Percentiles rank a stretch among this genome's conserved stretches.
phyloP scores from a whole-genome alignment of 2,113 vertebrate species.

The Piprites chloris region DNA sequence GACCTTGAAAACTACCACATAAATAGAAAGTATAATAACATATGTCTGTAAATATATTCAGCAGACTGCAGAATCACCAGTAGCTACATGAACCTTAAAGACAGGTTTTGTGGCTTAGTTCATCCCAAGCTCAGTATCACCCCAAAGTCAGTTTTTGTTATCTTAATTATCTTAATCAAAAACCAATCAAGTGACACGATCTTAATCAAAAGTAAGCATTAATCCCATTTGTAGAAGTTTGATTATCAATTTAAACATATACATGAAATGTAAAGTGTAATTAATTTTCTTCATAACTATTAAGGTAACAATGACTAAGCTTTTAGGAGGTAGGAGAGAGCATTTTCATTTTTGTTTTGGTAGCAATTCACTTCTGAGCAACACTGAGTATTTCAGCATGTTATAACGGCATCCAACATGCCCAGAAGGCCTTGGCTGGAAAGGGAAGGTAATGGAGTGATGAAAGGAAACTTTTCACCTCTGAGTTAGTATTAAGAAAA shows the following conservation, averaged over 20 bases:
- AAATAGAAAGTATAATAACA: neutral
- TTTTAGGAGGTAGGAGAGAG: neutral
- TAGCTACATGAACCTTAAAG: neutral
- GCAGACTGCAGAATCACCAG: neutral
- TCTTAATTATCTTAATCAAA: fast-evolving
- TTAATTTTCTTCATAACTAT: neutral
- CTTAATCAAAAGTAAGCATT: neutral
- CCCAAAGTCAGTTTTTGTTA: neutral
- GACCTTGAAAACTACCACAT: neutral
- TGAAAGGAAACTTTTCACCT: neutral
- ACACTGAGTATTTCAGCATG: neutral
- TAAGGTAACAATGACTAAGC: neutral
- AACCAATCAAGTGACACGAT: neutral
- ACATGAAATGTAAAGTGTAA: neutral
- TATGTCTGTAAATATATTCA: neutral
- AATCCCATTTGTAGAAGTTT: neutral
- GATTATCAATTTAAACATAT: neutral
- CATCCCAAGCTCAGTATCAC: neutral
- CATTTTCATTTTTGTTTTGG: neutral
- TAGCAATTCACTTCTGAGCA: neutral
- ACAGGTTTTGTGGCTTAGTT: neutral
- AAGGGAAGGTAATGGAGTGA: neutral
- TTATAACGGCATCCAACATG: neutral
- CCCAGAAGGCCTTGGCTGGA: neutral
- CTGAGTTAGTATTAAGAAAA: neutral